Base-by-base conservation (phyloP, 2,113 vertebrate species). In the Acrocephalus kingi region DNA sequence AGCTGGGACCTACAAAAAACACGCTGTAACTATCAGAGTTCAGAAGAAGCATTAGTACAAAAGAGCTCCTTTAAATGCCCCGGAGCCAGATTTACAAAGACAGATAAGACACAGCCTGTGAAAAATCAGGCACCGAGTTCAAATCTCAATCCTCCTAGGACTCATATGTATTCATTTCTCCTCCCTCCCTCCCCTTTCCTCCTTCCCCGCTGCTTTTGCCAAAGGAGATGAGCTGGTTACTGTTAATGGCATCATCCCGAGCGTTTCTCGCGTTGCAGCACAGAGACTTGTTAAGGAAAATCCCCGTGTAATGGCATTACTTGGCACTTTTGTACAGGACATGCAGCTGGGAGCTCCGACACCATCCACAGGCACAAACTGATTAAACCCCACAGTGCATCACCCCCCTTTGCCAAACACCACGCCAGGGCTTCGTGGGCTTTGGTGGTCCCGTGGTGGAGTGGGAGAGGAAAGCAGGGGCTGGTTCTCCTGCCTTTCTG, bases 141-240 rank as follows among this genome's bases (percentile, higher is more conserved):
- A 84, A 81, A 75, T 84, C 61, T 39, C 68, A 92, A 92, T 93
- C 80, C 93, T 96, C 94, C 45, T 2, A 71, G 75, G 92, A 74
- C 69, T 78, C 67, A 31, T 89, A 49, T 31, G 37, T 67, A 69
- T 72, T 84, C 55, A 71, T 84, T 95, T 93, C 91, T 92, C 83
- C 91, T 91, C 68, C 59, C 51, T 67, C 39, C 39, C 62, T 45
- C 64, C 55, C 87, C 43, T 37, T 59, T 59, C 71, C 71, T 89
- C 54, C 66, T 78, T 86, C 87, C 73, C 91, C 0, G 9, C 67
- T 84, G 76, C 61, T 83, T 84, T 84, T 85, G 75, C 88, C 93
- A 92, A 89, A 88, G 88, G 59, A 89, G 76, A 94, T 80, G 87
- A 96, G 93, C 92, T 96, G 94, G 90, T 82, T 92, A 49, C 82